Evolutionary conservation across 64 coral and sea anemone species (phyloP).

Genomic region (Catalaphyllia jardinei): DNA sequence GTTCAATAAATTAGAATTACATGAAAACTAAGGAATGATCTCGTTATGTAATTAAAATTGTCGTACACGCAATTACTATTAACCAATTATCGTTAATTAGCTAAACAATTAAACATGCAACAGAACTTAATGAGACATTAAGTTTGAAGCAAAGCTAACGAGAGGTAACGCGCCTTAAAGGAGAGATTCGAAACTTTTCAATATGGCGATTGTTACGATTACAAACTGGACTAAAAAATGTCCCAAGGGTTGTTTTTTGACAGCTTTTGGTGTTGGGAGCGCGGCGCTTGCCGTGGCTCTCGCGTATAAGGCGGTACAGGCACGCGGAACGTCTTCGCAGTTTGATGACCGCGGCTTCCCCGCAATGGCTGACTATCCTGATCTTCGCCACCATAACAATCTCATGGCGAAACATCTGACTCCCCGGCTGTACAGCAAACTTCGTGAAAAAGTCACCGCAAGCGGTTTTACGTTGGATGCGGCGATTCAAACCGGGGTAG

Average conservation of each 20-base stretch:
- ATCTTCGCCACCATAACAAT: constrained; percentile 84
- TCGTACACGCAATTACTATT: background rate
- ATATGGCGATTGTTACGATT: constrained; percentile 75
- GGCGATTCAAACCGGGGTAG: constrained; percentile 90
- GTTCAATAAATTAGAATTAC: too few relatives aligned
- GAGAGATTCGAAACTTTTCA: background rate
- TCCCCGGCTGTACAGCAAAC: constrained; percentile 85
- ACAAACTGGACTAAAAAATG: constrained; percentile 32
- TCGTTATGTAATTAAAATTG: too few relatives aligned
- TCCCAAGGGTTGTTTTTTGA: constrained; percentile 17
- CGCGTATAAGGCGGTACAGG: constrained; percentile 30
- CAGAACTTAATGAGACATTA: constrained; percentile 25
- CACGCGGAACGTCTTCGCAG: constrained; percentile 4
- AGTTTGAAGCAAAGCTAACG: background rate
- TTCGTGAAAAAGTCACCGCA: constrained; percentile 68
- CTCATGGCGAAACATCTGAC: constrained; percentile 93
- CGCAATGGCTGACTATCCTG: constrained; percentile 90
- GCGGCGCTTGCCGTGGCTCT: constrained; percentile 44
- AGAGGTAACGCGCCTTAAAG: background rate
- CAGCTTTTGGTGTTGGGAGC: constrained; percentile 57
- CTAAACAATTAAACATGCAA: constrained; percentile 4
- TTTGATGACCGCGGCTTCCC: constrained; percentile 65
- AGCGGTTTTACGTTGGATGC: constrained; percentile 83
- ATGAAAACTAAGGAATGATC: background rate
- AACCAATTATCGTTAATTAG: background rate